Evolutionary conservation across 2,888 invertebrate genomes (phyloP).

Genomic region (Perizoma affinitatum): DNA sequence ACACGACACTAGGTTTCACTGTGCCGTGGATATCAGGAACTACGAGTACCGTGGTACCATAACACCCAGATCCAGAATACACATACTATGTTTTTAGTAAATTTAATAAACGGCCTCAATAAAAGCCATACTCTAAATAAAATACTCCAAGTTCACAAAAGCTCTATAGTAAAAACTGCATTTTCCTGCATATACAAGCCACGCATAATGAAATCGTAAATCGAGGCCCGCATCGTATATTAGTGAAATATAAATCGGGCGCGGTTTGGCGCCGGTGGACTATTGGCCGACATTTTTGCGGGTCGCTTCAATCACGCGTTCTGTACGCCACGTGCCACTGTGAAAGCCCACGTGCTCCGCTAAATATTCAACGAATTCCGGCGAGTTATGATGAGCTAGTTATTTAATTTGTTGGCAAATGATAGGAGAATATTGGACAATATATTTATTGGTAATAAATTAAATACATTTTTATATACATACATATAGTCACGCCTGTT

Average conservation of each 20-base stretch:
- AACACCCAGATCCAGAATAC: too few species aligned
- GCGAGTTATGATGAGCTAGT: slow-evolving; percentile 21
- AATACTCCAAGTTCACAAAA: not conserved
- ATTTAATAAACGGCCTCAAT: too few species aligned
- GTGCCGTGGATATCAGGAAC: too few species aligned
- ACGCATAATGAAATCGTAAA: slow-evolving; percentile 74
- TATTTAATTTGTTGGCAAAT: slow-evolving; percentile 27
- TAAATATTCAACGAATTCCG: slow-evolving; percentile 26
- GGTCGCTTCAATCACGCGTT: slow-evolving; percentile 70
- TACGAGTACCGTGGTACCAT: too few species aligned
- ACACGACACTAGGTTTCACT: too few species aligned
- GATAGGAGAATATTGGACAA: slow-evolving; percentile 3
- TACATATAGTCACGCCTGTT: too few species aligned
- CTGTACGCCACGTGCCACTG: slow-evolving; percentile 42
- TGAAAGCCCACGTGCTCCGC: slow-evolving; percentile 21
- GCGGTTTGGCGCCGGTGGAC: slow-evolving; percentile 70
- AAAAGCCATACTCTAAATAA: too few species aligned
- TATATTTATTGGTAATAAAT: too few species aligned
- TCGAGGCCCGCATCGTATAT: slow-evolving; percentile 58
- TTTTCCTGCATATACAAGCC: slow-evolving; percentile 49
- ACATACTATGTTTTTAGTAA: too few species aligned
- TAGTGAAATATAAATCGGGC: slow-evolving; percentile 71
- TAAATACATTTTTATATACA: too few species aligned
- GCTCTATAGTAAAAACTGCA: slow-evolving; percentile 51
- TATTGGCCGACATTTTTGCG: slow-evolving; percentile 74